These are phyloP conservation scores for Cyphomyrus plagiostoma DNA, from an alignment of 2,113 vertebrate species.

Conservation along the genomic window DNA sequence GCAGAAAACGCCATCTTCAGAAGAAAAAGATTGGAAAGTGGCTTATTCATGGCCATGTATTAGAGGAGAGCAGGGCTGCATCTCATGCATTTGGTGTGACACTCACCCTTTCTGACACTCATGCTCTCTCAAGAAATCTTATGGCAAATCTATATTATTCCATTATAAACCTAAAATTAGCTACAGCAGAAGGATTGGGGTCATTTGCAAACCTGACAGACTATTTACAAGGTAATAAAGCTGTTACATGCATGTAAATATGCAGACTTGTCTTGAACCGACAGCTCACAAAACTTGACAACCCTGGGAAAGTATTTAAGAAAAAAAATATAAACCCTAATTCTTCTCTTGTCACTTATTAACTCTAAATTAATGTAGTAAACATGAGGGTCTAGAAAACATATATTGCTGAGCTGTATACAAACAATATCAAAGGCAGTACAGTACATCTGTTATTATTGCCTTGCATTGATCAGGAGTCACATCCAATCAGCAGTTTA, in stretches of 20 bases:
- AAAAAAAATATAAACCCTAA: background rate
- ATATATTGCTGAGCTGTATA: background rate
- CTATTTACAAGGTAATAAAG: too few species aligned
- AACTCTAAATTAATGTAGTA: background rate
- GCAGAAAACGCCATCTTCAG: background rate
- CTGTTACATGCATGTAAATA: too few species aligned
- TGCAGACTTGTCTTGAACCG: too few species aligned
- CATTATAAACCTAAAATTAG: too few species aligned
- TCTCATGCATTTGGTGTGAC: too few species aligned
- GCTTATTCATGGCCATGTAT: background rate
- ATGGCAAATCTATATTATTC: too few species aligned
- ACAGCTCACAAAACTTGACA: too few species aligned
- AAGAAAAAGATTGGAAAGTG: background rate
- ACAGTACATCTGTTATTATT: background rate
- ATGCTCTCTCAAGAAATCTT: too few species aligned
- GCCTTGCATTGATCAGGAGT: background rate
- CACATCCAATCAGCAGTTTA: background rate
- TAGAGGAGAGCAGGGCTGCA: background rate
- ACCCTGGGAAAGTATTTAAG: background rate
- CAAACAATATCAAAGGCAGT: background rate
- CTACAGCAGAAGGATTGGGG: too few species aligned
- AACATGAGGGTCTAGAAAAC: background rate
- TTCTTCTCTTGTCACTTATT: background rate
- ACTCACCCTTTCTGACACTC: too few species aligned
- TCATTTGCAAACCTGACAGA: too few species aligned